Evolutionary conservation across 2,888 invertebrate species (phyloP).

Genomic region (Drosophila pseudotalamancana): DNA sequence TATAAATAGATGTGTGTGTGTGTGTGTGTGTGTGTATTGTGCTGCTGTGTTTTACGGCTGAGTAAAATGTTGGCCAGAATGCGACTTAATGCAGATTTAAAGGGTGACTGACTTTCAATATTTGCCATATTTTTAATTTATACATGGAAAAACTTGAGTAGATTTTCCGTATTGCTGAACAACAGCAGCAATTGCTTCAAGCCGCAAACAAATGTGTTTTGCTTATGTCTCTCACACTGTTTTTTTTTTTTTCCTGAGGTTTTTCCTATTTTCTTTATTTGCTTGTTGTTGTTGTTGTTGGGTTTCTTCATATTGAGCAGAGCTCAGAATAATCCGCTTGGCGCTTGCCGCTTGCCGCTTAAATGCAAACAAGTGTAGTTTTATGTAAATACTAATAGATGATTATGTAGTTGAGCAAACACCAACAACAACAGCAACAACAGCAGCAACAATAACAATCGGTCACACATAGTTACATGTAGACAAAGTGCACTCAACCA

Average conservation of each 20-base stretch:
- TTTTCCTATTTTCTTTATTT: neutral
- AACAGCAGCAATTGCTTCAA: neutral
- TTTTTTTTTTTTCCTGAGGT: neutral
- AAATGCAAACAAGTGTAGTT: constrained; percentile 79
- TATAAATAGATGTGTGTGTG: no score
- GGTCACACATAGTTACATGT: constrained; percentile 77
- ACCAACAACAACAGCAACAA: constrained; percentile 45
- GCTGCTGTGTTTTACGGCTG: constrained; percentile 15
- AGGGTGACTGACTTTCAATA: constrained; percentile 15
- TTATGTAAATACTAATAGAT: constrained; percentile 78
- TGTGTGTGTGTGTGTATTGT: no score
- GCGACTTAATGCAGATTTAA: constrained; percentile 18
- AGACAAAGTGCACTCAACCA: constrained; percentile 75
- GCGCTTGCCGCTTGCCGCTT: constrained; percentile 57
- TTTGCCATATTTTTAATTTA: constrained; percentile 21
- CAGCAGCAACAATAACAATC: constrained; percentile 44
- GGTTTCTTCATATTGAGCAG: constrained; percentile 4
- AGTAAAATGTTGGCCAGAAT: constrained; percentile 6
- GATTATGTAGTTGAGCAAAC: constrained; percentile 79
- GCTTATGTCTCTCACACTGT: neutral
- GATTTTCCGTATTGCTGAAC: constrained; percentile 26
- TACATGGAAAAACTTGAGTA: constrained; percentile 20
- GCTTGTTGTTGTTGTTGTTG: neutral
- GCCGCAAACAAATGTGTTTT: constrained; percentile 34
- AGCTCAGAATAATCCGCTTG: constrained; percentile 68